Evolutionary conservation across 1,140 invertebrate genomes (phyloP), one percentile per base, ranked within the genome.

Genomic region (Trachymyrmex septentrionalis): DNA sequence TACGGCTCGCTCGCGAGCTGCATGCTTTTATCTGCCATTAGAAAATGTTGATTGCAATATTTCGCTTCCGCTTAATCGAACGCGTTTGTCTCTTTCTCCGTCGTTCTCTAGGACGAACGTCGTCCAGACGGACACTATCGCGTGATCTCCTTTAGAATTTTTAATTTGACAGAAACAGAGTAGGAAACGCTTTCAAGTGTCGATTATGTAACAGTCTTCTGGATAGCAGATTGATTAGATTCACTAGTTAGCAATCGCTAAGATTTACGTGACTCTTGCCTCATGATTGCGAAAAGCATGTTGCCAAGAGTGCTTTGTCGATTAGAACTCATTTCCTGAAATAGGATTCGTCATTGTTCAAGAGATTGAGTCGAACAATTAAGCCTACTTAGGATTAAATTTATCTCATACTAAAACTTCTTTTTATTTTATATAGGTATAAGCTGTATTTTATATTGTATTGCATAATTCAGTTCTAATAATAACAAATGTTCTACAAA

Each of bases 61-160:
- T 75, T 84, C 38, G 55, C 69, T 84, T 84, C 69, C 80, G 69
- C 80, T 84, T 84, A 75, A 72, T 82, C 80, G 67, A 82, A 84
- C 69, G 12, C 34, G 38, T 59, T 57, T 84, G 59, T n/a, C 85
- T 50, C 85, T 30, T 76, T 78, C 85, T 80, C 53, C 85, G 24
- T 71, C 44, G 27, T 9, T 55, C 59, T 63, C 44, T 5, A 4
- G 34, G 16, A 64, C 59, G 73, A 34, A 72, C n/a, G 57, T 86
- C 38, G 44, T 85, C 57, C 55, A 75, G 53, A 57, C 24, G 48
- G 66, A 66, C 53, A 53, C 10, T 80, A 86, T 86, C 84, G 63
- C 34, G 61, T 38, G 50, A 86, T 77, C 76, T 86, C 30, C 38
- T 85, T 72, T 27, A 57, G 38, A 3, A 44, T 82, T 82, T 82